Evolutionary conservation across 2,888 invertebrate species (phyloP), one percentile per base, ranked within the genome.

Genomic region (Acronicta psi): DNA sequence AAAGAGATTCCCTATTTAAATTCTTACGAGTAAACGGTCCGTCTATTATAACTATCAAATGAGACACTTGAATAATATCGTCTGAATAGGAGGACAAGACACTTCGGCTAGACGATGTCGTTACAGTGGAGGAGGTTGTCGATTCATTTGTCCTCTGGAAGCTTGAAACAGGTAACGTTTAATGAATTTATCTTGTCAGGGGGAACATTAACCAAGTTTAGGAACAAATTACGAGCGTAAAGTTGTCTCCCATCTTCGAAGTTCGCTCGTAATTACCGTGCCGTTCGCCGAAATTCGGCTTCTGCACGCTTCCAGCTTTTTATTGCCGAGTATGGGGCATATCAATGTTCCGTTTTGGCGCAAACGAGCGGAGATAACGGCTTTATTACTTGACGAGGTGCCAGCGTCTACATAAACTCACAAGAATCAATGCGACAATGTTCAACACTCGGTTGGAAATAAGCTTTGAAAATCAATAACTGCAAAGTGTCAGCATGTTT

Each of bases 121-220:
- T 88, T 85, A 82, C 78, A 71, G 50, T 38, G 52, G 72, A 73
- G 70, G 66, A 69, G 61, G 72, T 74, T 69, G 77, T 75, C 82
- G 77, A 84, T 83, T 76, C 81, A 77, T 83, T 81, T 82, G 77
- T 81, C 73, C 76, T 73, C 75, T 75, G 79, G 60, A 69, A 77
- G 79, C 80, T 82, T 81, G 82, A 85, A 86, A 86, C 82, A 83
- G 84, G 84, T 80, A 84, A 76, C 82, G 83, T 86, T 87, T 90
- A 93, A 92, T 92, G 91, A 92, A 93, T 93, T 93, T 90, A 90
- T 88, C 91, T 91, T 89, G 91, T 91, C 92, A 89, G 82, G 87
- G 85, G 88, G 85, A 87, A 85, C 89, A 89, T 91, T 91, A 91
- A 88, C 86, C 83, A 88, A 91, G 89, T 92, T 92, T 86, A 84